phyloP scores from a whole-genome alignment of 2,797 vertebrate genomes.

The Channallabes apus region DNA sequence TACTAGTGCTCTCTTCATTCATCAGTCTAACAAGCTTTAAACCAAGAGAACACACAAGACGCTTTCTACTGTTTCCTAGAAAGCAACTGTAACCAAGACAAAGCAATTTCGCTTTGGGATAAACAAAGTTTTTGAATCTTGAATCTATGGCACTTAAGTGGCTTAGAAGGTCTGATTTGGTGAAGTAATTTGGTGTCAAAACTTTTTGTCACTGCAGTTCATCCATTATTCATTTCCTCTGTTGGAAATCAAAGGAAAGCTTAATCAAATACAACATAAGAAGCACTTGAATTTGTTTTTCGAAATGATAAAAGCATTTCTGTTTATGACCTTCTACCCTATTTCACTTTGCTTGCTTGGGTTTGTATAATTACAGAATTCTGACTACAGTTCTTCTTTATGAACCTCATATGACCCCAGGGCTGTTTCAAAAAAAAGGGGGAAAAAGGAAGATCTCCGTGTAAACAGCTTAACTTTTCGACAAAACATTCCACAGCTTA shows the following conservation, averaged over 20 bases:
- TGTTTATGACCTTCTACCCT: neutral
- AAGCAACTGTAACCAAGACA: too few species aligned
- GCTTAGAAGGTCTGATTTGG: neutral
- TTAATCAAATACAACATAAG: neutral
- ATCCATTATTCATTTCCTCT: neutral
- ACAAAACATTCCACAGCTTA: neutral
- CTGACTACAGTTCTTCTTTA: neutral
- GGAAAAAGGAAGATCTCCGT: neutral
- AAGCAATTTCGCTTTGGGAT: too few species aligned
- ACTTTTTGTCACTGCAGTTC: neutral
- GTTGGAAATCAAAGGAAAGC: neutral
- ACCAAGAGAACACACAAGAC: neutral
- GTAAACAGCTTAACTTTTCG: neutral
- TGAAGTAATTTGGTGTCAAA: neutral
- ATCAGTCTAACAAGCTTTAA: neutral
- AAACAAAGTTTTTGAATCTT: too few species aligned
- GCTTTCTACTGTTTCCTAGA: too few species aligned
- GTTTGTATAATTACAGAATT: neutral
- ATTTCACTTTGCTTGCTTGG: neutral
- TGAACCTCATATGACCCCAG: neutral
- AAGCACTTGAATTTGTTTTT: neutral
- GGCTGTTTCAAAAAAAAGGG: neutral
- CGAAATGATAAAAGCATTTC: neutral
- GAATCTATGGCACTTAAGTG: neutral
- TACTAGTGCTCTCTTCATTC: neutral